Base-by-base conservation (phyloP, 2,113 vertebrate genomes). In the Odobenus rosmarus region DNA sequence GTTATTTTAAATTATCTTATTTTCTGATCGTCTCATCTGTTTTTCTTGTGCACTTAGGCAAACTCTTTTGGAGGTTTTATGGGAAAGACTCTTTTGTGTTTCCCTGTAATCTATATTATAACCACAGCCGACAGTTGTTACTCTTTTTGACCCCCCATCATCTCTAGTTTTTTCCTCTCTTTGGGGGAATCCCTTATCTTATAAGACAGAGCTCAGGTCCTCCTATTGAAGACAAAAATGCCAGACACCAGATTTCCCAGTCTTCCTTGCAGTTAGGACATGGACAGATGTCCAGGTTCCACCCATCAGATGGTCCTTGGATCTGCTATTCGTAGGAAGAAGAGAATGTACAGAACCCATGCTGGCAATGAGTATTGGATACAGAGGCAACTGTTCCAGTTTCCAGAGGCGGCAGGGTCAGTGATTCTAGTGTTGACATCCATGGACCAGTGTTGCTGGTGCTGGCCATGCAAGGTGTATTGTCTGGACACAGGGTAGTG, bases 401-500 rank as follows among this genome's bases (percentile, higher is more conserved):
- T 51, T 24, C 67, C 62, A 42, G 69, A 76, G 51, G 36, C 14
- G 3, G 24, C 4, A 31, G 12, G 11, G 61, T 61, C 74, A 46
- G 19, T 62, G 87, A 13, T 67, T 76, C n/a, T 39, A 62, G 53
- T 0, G 0, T 69, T 15, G 21, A n/a, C 6, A 33, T 59, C 36
- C 39, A 46, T 59, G 16, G 46, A 28, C 19, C 7, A 24, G 13
- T 19, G 24, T 53, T 33, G 10, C 31, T 5, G 13, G 69, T 7
- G 4, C 61, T 59, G 64, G 7, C 1, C 0, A 42, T 36, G 11
- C 31, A 64, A 5, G 24, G 31, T 36, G 0, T 8, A 7, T 5
- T 28, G 33, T 90, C 33, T 46, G 62, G n/a, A 21, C 1, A 0
- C 19, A 21, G 21, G 9, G 1, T 19, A n/a, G 36, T 16, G 31